phyloP scores from a whole-genome alignment of 2,888 invertebrate species.

The Pollenia amentaria region DNA sequence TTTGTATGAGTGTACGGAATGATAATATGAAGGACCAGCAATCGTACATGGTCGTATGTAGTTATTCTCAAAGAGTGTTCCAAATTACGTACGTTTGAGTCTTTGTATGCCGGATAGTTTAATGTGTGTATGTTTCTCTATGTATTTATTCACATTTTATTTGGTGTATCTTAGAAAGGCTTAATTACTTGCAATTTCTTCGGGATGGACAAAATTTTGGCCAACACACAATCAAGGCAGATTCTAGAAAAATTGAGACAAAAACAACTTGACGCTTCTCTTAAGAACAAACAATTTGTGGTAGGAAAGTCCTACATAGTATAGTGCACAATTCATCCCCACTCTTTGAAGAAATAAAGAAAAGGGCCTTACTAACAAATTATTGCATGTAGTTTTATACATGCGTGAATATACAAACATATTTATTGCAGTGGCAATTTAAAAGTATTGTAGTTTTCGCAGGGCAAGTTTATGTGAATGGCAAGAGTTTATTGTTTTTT shows the following conservation, averaged over 20 bases:
- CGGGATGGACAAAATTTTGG: constrained; percentile 52
- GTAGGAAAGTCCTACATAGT: neutral
- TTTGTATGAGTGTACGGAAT: neutral
- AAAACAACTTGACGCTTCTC: constrained; percentile 18
- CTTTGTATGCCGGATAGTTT: neutral
- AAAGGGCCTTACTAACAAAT: constrained; percentile 22
- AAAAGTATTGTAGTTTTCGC: neutral
- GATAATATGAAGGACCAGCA: neutral
- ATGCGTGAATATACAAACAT: constrained; percentile 6
- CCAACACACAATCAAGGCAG: constrained; percentile 48
- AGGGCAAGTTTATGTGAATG: constrained; percentile 24
- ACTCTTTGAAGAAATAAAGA: constrained; percentile 16
- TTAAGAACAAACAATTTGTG: constrained; percentile 53
- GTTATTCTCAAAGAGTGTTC: constrained; percentile 11
- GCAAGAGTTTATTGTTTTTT: constrained; percentile 45
- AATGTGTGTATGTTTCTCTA: neutral
- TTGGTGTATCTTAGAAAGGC: constrained; percentile 32
- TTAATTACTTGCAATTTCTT: constrained; percentile 58
- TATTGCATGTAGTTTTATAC: neutral
- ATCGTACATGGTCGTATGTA: neutral
- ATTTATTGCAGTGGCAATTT: constrained; percentile 21
- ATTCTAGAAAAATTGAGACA: constrained; percentile 38
- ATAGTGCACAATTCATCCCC: neutral
- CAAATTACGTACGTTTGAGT: constrained; percentile 12
- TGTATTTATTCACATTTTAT: neutral